Conservation (phyloP, 2,113 vertebrate genomes). For the Lates calcarifer region DNA sequence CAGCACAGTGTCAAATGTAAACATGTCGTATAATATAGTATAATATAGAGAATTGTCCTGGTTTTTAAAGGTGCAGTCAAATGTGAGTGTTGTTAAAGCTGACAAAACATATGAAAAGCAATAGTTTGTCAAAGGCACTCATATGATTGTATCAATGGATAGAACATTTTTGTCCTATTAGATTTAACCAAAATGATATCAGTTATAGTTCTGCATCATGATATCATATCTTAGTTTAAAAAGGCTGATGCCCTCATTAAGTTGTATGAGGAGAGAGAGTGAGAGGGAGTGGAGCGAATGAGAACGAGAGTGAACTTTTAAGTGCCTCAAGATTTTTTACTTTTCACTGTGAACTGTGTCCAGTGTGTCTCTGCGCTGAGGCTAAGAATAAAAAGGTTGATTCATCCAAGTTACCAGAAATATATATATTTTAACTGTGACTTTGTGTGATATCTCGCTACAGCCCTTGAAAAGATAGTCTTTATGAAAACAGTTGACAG, state of each 20-base stretch:
- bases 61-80: slow-evolving; percentile 4
- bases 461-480: not conserved
- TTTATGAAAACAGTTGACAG: too few relatives aligned
- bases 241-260: not conserved
- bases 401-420: not conserved
- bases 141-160: not conserved
- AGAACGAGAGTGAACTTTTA: not conserved
- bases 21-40: too few relatives aligned
- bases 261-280: not conserved
- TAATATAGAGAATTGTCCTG: not conserved
- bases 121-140: not conserved
- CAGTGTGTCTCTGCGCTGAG: slow-evolving; percentile 1
- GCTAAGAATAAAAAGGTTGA: not conserved
- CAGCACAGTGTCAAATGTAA: slow-evolving; percentile 24
- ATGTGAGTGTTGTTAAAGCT: not conserved
- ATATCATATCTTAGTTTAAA: not conserved
- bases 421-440: not conserved
- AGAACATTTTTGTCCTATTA: too few relatives aligned
- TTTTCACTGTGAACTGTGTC: not conserved
- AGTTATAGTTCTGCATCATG: not conserved
- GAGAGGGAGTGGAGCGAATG: not conserved
- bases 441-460: not conserved
- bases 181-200: slow-evolving; percentile 1
- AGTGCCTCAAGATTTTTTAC: not conserved
- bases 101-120: not conserved